Conservation (phyloP, 2,888 invertebrate species). For the Brachylomia viminalis region DNA sequence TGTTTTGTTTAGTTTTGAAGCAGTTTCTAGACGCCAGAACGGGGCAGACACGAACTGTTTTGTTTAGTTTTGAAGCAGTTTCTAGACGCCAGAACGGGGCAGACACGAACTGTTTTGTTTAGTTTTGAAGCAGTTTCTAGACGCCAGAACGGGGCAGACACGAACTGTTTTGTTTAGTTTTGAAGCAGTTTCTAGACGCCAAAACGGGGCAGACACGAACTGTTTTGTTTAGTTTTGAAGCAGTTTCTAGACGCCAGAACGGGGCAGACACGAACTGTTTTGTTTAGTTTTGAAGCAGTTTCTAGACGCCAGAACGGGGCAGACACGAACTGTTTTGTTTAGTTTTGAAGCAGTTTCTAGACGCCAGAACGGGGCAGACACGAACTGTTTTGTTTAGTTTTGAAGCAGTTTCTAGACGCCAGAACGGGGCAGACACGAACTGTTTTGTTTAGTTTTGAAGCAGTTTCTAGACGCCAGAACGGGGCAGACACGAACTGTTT, state of each 20-base stretch:
- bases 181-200: not conserved
- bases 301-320: not conserved
- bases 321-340: too few relatives aligned
- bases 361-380: not conserved
- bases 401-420: not conserved
- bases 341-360: not conserved
- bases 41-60: too few relatives aligned
- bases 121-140: not conserved
- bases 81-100: not conserved
- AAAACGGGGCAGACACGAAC: not conserved
- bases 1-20: too few relatives aligned
- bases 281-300: too few relatives aligned
- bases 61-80: too few relatives aligned
- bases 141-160: not conserved
- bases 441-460: too few relatives aligned
- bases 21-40: not conserved
- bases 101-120: too few relatives aligned
- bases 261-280: too few relatives aligned
- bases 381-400: too few relatives aligned
- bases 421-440: not conserved
- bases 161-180: too few relatives aligned
- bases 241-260: not conserved
- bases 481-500: too few relatives aligned
- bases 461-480: not conserved
- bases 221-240: too few relatives aligned